phyloP scores from a whole-genome alignment of 37 sponge, comb jelly and placozoan genomes.

The Lycopodina hypogea region DNA sequence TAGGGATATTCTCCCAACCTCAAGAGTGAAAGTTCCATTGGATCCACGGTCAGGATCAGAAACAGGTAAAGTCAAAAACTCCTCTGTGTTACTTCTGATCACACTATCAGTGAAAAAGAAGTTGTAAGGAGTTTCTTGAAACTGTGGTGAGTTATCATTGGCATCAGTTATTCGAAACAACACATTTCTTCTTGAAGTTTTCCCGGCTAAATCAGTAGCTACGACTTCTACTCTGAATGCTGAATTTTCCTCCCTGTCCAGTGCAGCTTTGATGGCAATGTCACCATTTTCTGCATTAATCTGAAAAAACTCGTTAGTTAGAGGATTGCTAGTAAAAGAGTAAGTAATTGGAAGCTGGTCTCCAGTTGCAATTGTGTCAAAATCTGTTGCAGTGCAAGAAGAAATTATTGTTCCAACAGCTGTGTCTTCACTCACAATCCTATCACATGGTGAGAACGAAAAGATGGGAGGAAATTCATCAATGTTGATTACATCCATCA shows the following conservation, averaged over 20 bases:
- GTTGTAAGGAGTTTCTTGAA: background rate
- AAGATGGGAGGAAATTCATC: constrained; percentile 56
- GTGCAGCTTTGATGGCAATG: background rate
- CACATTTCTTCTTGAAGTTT: background rate
- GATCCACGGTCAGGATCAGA: constrained; percentile 49
- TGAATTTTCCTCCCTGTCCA: constrained; percentile 47
- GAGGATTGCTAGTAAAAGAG: background rate
- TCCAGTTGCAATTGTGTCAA: constrained; percentile 30
- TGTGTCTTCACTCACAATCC: constrained; percentile 3
- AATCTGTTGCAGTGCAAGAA: constrained; percentile 19
- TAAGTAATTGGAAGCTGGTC: background rate
- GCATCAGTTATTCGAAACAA: constrained; percentile 49
- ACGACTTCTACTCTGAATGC: constrained; percentile 16
- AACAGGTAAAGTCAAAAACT: constrained; percentile 14
- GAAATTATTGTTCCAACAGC: background rate
- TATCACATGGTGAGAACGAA: constrained; percentile 3
- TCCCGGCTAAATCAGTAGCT: constrained; percentile 39
- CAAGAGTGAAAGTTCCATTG: constrained; percentile 52
- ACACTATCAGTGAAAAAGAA: background rate
- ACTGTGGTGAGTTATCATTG: constrained; percentile 75
- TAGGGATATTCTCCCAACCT: background rate
- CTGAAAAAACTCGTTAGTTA: constrained; percentile 5
- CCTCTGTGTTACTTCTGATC: background rate
- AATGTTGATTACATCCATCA: constrained; percentile 43
- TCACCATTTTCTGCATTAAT: constrained; percentile 23